Base-by-base conservation (phyloP, 1,140 invertebrate genomes). In the Panagrolaimus sp. region DNA sequence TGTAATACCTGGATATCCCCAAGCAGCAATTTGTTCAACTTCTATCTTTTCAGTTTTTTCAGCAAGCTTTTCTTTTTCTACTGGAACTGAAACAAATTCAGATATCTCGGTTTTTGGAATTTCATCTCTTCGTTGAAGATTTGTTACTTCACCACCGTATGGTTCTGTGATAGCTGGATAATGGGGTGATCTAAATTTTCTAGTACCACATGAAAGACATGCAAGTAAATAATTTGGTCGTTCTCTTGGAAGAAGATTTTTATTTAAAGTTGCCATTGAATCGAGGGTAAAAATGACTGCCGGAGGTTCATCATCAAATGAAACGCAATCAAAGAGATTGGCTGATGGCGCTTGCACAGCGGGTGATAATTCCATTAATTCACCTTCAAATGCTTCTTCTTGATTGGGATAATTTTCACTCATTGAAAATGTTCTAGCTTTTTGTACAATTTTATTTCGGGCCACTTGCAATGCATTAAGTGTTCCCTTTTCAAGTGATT, bases 251-350 rank as follows among this genome's bases (percentile, higher is more conserved):
- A 25, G 51, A 57, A 25, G 51, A 11, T 1, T 16, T 16, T 11
- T 20, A 20, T 16, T 57, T 27, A 57, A 20, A 14, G 31, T 38
- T 38, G 31, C 31, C 31, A 38, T 38, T 38, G 31, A 38, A 4
- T 38, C 31, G 7, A 38, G 2, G 2, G 31, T 38, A 38, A 38
- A 38, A 2, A 38, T 7, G 7, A 38, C 31, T 38, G 31, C 31
- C 2, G 31, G 31, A 4, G 31, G 31, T 20, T 20, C 51, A 13
- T 20, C 20, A 23, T 11, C 51, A 57, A 57, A 57, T 57, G 51
- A 57, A 57, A 57, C 51, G 8, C 51, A 57, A 23, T 57, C 51
- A 16, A 57, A 57, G 5, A 57, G 51, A 57, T 57, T 57, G 11
- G 51, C 51, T 2, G 51, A 57, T 16, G 14, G 14, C n/a, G 51